Base-by-base conservation (phyloP, 2,888 invertebrate genomes). In the Oeneis ivallda region DNA sequence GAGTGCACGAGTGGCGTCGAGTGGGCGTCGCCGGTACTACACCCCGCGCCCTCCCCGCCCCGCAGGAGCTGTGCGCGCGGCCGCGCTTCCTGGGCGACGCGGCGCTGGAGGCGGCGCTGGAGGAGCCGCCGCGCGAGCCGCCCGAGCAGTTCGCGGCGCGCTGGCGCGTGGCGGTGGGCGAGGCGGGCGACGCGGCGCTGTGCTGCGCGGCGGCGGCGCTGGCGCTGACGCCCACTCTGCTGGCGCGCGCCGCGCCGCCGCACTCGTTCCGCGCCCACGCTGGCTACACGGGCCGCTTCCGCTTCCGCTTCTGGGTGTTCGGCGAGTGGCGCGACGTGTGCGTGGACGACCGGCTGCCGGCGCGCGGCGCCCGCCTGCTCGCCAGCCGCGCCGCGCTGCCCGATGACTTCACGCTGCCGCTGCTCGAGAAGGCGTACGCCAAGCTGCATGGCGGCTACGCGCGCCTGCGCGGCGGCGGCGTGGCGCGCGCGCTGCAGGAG, bases 381-480 rank as follows among this genome's bases (percentile, higher is more conserved):
- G 94, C 93, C 75, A 87, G 93, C 17, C 94, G 94, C 78, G 87
- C 90, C 54, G 89, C 92, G 13, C 72, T 66, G n/a, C 66, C 69
- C 37, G 75, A 76, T 67, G 96, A 96, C 85, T 96, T 95, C 92
- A 96, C 96, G 94, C 93, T 95, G 50, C 94, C 96, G 26, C 90
- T 96, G 57, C 85, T 96, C 53, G 96, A 96, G 85, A 96, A 96
- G 86, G 96, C 96, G 10, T 96, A 96, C 83, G 96, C 96, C 71
- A 96, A 96, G 95, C 86, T 94, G 78, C 95, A 95, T 85, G 94
- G 71, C 59, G 63, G 69, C 52, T 64, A 69, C 62, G 64, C 63
- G 77, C 93, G 92, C 74, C 85, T 95, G 72, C 92, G 93, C 34
- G 58, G 93, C 65, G 66, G 75, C 69, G 92, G 93, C 69, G 93